These are phyloP conservation scores for Choloepus didactylus DNA, from an alignment of 2,797 vertebrate species.

Conservation along the genomic window DNA sequence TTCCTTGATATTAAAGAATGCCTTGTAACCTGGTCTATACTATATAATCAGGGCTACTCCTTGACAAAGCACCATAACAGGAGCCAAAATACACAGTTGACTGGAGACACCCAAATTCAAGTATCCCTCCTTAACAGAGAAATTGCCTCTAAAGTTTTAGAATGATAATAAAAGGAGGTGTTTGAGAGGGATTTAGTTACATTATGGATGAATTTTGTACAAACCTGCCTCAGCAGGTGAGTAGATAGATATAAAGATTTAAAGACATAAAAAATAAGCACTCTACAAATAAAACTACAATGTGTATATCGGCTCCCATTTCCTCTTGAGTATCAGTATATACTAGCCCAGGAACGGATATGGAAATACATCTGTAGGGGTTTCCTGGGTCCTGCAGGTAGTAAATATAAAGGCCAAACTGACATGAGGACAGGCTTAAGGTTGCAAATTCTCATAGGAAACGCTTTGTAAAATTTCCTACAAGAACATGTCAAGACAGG, in stretches of 20 bases:
- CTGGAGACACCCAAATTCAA: neutral
- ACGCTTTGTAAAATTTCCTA: conserved; percentile 1
- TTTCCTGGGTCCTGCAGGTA: neutral
- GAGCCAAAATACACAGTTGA: neutral
- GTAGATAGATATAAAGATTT: neutral
- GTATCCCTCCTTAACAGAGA: neutral
- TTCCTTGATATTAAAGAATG: neutral
- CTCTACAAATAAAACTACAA: neutral
- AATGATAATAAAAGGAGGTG: neutral
- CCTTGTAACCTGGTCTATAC: neutral
- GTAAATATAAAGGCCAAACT: neutral
- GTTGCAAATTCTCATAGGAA: neutral
- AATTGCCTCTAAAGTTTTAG: conserved; percentile 3
- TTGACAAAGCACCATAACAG: neutral
- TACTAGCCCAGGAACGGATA: neutral
- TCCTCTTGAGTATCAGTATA: neutral
- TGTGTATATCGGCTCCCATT: neutral
- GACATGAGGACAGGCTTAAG: neutral
- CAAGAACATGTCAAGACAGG: neutral
- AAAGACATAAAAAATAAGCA: neutral
- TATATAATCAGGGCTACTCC: neutral
- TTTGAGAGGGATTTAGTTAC: neutral
- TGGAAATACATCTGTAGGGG: neutral
- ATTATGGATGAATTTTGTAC: conserved; percentile 11
- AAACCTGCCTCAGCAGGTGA: neutral